Evolutionary conservation across 2,797 vertebrate genomes (phyloP).

Genomic region (Sebastes minor): DNA sequence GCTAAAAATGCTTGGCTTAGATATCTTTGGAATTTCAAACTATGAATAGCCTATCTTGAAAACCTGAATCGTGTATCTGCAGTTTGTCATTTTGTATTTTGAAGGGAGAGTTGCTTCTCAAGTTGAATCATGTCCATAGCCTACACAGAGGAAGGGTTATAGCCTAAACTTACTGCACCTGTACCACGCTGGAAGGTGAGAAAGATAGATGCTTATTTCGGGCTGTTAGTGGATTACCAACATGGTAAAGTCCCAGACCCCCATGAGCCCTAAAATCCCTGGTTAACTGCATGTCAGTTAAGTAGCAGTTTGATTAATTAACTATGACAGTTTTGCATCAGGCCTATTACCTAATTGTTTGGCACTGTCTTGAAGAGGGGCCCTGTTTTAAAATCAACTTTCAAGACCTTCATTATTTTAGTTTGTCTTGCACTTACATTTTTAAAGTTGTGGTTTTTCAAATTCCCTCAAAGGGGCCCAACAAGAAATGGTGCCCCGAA

Average conservation of each 20-base stretch:
- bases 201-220: not conserved
- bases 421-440: not conserved
- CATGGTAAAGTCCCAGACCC: not conserved
- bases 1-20: not conserved
- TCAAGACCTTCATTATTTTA: not conserved
- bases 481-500: not conserved
- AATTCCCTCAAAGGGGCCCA: not conserved
- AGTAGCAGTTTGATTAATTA: not conserved
- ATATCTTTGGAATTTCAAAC: not conserved
- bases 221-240: not conserved
- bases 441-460: not conserved
- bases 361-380: not conserved
- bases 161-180: not conserved
- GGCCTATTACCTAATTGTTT: not conserved
- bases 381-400: not conserved
- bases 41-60: not conserved
- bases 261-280: not conserved
- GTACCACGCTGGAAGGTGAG: not conserved
- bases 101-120: not conserved
- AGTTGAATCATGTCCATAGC: not conserved
- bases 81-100: not conserved
- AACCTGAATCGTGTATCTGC: not conserved
- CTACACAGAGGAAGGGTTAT: not conserved
- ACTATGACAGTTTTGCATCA: not conserved
- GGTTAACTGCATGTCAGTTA: not conserved